Conservation (phyloP, 2,113 vertebrate genomes). For the Stigmatopora argus region DNA sequence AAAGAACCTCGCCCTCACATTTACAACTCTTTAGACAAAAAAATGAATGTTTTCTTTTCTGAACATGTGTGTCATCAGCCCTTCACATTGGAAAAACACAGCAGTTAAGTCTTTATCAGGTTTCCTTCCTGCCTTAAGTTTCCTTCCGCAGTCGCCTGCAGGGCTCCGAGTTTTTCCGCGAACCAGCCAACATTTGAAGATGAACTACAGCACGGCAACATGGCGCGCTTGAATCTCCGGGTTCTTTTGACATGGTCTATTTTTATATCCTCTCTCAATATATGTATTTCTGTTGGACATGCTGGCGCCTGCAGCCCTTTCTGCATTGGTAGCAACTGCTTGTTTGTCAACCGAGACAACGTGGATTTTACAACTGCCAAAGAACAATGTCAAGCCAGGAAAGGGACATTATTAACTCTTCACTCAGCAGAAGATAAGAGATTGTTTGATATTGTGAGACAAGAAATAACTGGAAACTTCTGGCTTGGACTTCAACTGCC, state of each 20-base stretch:
- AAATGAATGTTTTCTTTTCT: not conserved
- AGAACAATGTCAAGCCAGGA: conserved; percentile 32
- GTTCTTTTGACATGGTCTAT: conserved; percentile 2
- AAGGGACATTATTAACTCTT: conserved; percentile 48
- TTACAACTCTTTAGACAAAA: not conserved
- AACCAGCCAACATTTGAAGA: conserved; percentile 6
- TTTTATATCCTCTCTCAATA: not conserved
- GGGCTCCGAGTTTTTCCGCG: not conserved
- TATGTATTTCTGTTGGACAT: not conserved
- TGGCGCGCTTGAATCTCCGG: conserved; percentile 6
- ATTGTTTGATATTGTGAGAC: conserved; percentile 19
- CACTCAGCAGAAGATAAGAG: conserved; percentile 14
- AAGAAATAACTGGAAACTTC: conserved; percentile 35
- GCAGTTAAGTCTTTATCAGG: conserved; percentile 17
- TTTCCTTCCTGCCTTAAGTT: conserved; percentile 48
- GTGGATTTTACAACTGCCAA: conserved; percentile 52
- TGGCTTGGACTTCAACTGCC: conserved; percentile 64
- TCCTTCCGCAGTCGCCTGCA: conserved; percentile 27
- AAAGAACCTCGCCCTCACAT: not conserved
- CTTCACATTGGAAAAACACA: conserved; percentile 8
- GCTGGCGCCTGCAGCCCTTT: conserved; percentile 22
- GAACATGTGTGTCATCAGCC: not conserved
- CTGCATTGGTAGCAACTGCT: conserved; percentile 33
- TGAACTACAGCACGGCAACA: conserved; percentile 14
- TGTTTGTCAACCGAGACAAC: conserved; percentile 36